phyloP scores from a whole-genome alignment of 2,113 vertebrate genomes.

The Hyperoodon ampullatus region DNA sequence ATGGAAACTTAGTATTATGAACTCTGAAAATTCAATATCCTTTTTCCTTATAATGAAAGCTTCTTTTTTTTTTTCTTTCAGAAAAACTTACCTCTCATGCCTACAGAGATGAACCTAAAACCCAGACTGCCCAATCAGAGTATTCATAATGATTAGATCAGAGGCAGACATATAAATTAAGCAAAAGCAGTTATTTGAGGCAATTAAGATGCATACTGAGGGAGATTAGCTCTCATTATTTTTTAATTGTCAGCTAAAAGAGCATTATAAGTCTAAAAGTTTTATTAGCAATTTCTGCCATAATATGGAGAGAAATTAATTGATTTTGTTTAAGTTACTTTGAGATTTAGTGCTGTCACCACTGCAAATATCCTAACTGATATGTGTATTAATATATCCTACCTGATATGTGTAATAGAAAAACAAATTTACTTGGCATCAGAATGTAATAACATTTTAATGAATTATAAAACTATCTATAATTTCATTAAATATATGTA shows the following conservation, averaged over 20 bases:
- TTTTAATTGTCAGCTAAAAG: background rate
- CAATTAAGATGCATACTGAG: background rate
- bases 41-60: background rate
- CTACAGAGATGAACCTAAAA: background rate
- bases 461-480: background rate
- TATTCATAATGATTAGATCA: background rate
- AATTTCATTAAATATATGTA: background rate
- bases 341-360: background rate
- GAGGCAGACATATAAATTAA: background rate
- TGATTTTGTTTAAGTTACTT: background rate
- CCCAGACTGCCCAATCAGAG: background rate
- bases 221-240: background rate
- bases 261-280: background rate
- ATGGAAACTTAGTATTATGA: background rate
- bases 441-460: background rate
- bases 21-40: background rate
- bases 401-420: background rate
- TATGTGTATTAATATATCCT: background rate
- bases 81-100: background rate
- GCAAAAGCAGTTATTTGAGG: background rate
- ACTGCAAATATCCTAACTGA: background rate
- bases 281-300: background rate
- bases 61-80: background rate
- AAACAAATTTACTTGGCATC: background rate
- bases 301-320: background rate